phyloP scores from a whole-genome alignment of 2,888 invertebrate species.

The Eueremaeus valkanovi region DNA sequence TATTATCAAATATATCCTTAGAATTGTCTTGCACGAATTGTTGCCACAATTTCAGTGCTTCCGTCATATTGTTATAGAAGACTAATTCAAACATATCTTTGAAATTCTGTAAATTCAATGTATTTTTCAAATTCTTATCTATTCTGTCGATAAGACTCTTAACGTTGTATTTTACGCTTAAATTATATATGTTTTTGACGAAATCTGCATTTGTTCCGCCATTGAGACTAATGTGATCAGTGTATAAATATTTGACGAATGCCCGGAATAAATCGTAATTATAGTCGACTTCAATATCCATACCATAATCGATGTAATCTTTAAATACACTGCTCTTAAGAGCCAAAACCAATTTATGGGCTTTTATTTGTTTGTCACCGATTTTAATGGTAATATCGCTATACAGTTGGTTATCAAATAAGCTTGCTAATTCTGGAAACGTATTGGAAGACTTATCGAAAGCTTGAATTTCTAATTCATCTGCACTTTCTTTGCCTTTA shows the following conservation, averaged over 20 bases:
- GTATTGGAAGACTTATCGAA: too few species aligned
- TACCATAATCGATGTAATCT: not conserved
- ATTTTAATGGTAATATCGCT: not conserved
- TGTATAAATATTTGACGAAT: not conserved
- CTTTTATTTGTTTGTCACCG: not conserved
- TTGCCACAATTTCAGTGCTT: not conserved
- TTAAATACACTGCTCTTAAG: not conserved
- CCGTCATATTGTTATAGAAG: not conserved
- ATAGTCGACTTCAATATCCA: not conserved
- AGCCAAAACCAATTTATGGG: not conserved
- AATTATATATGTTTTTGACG: not conserved
- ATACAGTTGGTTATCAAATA: not conserved
- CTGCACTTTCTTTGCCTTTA: too few species aligned
- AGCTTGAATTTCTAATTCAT: too few species aligned
- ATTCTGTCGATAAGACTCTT: not conserved
- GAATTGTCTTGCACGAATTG: not conserved
- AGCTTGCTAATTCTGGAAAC: not conserved
- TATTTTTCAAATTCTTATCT: not conserved
- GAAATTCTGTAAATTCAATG: not conserved
- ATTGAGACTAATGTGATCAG: not conserved
- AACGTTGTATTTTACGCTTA: not conserved
- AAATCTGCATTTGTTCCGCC: not conserved
- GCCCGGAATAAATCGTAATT: not conserved
- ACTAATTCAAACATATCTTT: not conserved
- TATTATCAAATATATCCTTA: not conserved